Conservation (phyloP, 2,797 vertebrate species). For the Myotis daubentonii region DNA sequence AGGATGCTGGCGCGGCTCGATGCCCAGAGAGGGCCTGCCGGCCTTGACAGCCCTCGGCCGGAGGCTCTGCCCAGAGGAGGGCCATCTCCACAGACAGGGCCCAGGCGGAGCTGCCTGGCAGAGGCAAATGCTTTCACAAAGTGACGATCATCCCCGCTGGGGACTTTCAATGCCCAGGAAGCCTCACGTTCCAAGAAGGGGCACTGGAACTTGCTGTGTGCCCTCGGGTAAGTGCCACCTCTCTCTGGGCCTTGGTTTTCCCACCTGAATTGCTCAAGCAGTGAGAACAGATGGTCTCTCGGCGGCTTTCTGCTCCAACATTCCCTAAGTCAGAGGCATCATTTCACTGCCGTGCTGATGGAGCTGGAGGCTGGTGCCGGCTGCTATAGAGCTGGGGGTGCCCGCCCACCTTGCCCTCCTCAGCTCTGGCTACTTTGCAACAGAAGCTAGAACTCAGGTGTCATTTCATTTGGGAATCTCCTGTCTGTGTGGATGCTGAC, state of each 20-base stretch:
- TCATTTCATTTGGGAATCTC: not conserved
- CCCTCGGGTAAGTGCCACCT: not conserved
- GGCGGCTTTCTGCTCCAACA: not conserved
- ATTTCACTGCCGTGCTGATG: not conserved
- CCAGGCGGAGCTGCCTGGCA: not conserved
- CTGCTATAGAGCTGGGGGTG: accelerated
- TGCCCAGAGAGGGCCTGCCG: not conserved
- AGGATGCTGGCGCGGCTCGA: constrained; percentile 55
- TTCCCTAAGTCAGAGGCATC: not conserved
- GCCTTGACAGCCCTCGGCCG: not conserved
- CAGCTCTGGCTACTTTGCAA: not conserved
- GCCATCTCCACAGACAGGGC: not conserved
- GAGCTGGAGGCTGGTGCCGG: not conserved
- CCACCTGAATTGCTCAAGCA: not conserved
- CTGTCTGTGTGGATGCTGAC: not conserved
- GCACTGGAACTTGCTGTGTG: not conserved
- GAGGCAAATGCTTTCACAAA: not conserved
- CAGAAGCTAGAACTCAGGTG: not conserved
- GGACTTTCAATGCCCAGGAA: not conserved
- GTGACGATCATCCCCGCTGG: accelerated
- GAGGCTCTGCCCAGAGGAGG: not conserved
- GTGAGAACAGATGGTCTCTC: not conserved
- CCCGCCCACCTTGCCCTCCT: not conserved
- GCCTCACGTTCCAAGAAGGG: not conserved
- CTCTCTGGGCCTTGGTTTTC: not conserved